Evolutionary conservation across 2,888 invertebrate genomes (phyloP).

Genomic region (Caenorhabditis drosophilae): DNA sequence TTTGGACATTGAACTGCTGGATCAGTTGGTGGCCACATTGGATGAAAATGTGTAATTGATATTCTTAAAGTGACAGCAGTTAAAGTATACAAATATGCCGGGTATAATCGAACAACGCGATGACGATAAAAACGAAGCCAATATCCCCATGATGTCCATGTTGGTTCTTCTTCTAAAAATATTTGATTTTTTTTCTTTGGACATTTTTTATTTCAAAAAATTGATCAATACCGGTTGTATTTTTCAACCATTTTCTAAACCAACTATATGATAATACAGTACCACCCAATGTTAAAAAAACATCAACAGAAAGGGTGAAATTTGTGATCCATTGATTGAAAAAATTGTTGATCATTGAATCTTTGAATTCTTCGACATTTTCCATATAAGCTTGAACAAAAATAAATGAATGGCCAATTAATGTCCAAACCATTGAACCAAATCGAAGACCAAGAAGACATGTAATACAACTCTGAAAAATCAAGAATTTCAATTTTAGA

Average conservation of each 20-base stretch:
- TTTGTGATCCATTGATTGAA: constrained; percentile 68
- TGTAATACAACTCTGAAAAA: constrained; percentile 59
- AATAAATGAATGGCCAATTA: constrained; percentile 68
- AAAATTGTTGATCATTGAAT: constrained; percentile 62
- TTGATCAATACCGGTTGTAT: constrained; percentile 64
- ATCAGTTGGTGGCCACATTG: constrained; percentile 69
- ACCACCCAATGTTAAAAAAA: constrained; percentile 64
- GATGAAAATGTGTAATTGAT: constrained; percentile 65
- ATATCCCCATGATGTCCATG: constrained; percentile 66
- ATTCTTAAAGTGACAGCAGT: constrained; percentile 64
- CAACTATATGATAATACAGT: constrained; percentile 65
- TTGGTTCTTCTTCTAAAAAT: constrained; percentile 60
- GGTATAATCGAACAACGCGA: constrained; percentile 67
- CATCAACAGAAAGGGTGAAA: constrained; percentile 67
- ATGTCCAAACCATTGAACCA: constrained; percentile 68
- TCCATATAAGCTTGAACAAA: constrained; percentile 67
- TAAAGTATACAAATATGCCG: constrained; percentile 67
- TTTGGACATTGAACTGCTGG: constrained; percentile 67
- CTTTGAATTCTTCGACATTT: constrained; percentile 67
- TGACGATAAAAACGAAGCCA: constrained; percentile 69
- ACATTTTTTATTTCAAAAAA: neutral
- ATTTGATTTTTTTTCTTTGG: neutral
- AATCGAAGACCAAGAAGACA: constrained; percentile 67
- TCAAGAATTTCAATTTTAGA: neutral
- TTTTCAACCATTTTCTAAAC: constrained; percentile 68